Percentiles rank a stretch among this genome's conserved stretches.
Conservation (phyloP, 2,113 vertebrate species). For the Pollimyrus isidori region DNA sequence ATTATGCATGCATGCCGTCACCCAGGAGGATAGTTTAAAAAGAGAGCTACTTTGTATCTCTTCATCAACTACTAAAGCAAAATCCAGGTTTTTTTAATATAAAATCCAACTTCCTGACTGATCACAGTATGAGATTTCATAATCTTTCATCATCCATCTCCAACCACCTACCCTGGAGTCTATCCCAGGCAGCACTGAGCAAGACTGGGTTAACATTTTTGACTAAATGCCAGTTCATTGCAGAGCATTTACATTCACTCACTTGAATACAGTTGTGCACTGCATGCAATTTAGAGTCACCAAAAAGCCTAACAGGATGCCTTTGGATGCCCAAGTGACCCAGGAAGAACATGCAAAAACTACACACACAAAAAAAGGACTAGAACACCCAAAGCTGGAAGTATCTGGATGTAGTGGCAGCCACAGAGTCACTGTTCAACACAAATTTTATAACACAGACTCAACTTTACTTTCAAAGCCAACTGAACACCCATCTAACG, state of each 20-base stretch:
- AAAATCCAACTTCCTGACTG: background rate
- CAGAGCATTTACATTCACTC: background rate
- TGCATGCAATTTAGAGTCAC: background rate
- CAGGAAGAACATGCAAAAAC: background rate
- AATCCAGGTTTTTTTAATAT: background rate
- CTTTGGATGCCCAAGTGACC: background rate
- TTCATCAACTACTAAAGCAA: background rate
- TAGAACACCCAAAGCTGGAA: background rate
- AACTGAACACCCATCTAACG: background rate
- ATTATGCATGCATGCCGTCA: background rate
- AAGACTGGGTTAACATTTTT: background rate
- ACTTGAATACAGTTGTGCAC: background rate
- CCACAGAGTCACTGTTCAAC: background rate
- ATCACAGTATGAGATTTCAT: background rate
- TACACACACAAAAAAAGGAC: background rate
- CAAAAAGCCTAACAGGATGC: background rate
- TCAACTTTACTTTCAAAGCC: background rate
- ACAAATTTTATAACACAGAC: background rate
- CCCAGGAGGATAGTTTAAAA: background rate
- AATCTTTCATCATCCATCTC: background rate
- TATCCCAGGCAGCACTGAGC: background rate
- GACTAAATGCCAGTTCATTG: background rate
- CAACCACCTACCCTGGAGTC: background rate
- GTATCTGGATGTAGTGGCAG: background rate
- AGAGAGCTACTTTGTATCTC: background rate